phyloP scores from a whole-genome alignment of 2,113 vertebrate species.

The Plotosus lineatus region DNA sequence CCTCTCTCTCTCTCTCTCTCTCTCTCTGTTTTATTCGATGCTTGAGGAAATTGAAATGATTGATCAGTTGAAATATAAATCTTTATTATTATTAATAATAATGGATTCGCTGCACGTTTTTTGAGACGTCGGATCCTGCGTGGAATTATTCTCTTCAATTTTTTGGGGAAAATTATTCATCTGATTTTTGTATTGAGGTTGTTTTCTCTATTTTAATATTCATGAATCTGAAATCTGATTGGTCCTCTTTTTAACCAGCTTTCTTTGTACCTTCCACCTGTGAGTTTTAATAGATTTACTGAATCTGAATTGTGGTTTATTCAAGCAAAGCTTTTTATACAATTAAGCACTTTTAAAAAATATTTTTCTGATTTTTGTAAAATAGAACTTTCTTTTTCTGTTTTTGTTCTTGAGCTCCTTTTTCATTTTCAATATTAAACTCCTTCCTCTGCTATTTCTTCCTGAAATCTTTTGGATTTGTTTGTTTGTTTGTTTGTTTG shows the following conservation, averaged over 20 bases:
- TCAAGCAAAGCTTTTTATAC: not conserved
- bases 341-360: not conserved
- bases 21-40: not conserved
- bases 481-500: not conserved
- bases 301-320: not conserved
- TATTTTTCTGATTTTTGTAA: not conserved
- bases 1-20: not conserved
- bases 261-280: too few species aligned
- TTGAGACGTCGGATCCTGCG: not conserved
- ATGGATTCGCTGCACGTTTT: not conserved
- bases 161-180: not conserved
- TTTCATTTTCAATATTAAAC: not conserved
- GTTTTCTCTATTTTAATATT: not conserved
- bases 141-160: not conserved
- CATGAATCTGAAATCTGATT: not conserved
- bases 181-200: not conserved
- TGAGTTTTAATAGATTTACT: not conserved
- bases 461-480: not conserved
- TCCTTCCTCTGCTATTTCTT: not conserved
- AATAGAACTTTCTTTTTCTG: not conserved
- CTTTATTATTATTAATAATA: too few species aligned
- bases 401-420: not conserved
- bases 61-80: not conserved
- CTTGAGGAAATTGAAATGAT: not conserved
- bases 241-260: not conserved